These are phyloP conservation scores for Acipenser oxyrinchus DNA, from an alignment of 2,797 vertebrate species.

Conservation along the genomic window DNA sequence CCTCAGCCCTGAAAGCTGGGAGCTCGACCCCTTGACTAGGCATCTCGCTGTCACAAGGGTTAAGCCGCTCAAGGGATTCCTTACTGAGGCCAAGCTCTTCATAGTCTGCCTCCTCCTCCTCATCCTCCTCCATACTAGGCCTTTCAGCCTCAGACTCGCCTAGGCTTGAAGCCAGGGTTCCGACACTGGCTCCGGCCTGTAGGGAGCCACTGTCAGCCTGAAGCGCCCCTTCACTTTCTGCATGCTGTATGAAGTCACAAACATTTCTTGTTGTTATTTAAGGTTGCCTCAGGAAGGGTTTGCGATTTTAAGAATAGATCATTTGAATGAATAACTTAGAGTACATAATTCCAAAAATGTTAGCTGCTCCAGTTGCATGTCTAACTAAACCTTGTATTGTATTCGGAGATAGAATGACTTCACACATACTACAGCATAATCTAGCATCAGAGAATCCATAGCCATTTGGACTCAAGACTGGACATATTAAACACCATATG, in stretches of 20 bases:
- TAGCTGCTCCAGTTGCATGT: too few relatives aligned
- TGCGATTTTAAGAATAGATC: constrained; percentile 26
- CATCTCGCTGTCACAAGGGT: constrained; percentile 41
- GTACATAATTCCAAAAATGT: too few relatives aligned
- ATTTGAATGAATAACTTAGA: too few relatives aligned
- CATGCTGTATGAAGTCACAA: constrained; percentile 69
- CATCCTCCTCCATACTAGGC: constrained; percentile 40
- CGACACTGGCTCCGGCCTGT: constrained; percentile 47
- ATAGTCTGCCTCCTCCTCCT: constrained; percentile 32
- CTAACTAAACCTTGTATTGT: too few relatives aligned
- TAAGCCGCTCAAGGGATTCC: constrained; percentile 52
- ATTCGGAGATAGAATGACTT: too few relatives aligned
- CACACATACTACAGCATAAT: too few relatives aligned
- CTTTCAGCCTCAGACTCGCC: constrained; percentile 40
- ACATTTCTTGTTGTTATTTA: constrained; percentile 59
- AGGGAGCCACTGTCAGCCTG: constrained; percentile 53
- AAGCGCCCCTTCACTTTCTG: constrained; percentile 69
- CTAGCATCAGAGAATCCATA: too few relatives aligned
- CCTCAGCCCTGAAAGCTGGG: constrained; percentile 42
- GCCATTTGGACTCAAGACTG: too few relatives aligned
- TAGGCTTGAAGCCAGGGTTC: constrained; percentile 41
- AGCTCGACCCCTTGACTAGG: constrained; percentile 40
- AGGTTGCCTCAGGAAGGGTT: constrained; percentile 29
- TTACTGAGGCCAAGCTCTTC: constrained; percentile 43
- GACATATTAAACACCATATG: too few relatives aligned